Evolutionary conservation across 2,797 vertebrate species (phyloP).

Genomic region (Nothura maculosa): DNA sequence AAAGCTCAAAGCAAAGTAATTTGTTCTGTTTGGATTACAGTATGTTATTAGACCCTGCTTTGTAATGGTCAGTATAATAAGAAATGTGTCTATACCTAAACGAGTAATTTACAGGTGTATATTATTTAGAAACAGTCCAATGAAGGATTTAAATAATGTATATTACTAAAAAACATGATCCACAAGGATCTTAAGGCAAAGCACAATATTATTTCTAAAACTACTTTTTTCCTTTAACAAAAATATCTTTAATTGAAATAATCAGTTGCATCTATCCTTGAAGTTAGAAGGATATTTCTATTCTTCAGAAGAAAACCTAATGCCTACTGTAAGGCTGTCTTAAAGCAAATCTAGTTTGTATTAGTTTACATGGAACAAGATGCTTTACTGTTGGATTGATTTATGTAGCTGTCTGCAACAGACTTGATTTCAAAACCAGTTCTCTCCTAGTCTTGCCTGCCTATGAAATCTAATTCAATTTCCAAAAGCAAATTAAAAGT

Average conservation of each 20-base stretch:
- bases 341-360: background rate
- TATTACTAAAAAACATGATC: background rate
- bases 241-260: background rate
- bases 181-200: background rate
- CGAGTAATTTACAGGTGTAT: background rate
- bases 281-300: background rate
- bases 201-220: background rate
- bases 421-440: background rate
- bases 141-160: background rate
- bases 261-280: background rate
- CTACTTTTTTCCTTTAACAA: background rate
- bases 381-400: background rate
- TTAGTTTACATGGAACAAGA: background rate
- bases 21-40: background rate
- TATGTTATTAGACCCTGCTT: background rate
- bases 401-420: background rate
- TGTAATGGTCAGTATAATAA: background rate
- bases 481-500: background rate
- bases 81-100: background rate
- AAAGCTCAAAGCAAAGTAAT: background rate
- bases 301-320: background rate
- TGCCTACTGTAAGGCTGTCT: background rate
- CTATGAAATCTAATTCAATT: background rate
- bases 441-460: background rate
- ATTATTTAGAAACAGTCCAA: background rate